Conservation (phyloP, 92 coral and sea anemone genomes). For the Desmophyllum pertusum region DNA sequence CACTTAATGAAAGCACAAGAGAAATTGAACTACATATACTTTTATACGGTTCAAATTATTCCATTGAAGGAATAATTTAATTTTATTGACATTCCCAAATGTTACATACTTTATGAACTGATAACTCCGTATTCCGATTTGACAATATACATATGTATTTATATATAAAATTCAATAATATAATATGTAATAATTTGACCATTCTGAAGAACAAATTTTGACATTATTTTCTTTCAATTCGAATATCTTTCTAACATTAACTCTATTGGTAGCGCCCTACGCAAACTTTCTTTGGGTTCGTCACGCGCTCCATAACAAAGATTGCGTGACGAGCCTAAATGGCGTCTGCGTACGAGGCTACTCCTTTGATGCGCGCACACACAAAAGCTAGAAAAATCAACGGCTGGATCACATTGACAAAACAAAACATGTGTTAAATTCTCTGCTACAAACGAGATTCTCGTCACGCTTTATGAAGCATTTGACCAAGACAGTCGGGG, state of each 20-base stretch:
- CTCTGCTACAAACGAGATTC: neutral
- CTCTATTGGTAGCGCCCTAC: too few relatives aligned
- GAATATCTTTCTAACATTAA: constrained; percentile 6
- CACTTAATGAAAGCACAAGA: neutral
- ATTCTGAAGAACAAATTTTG: constrained; percentile 16
- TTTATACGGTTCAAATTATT: neutral
- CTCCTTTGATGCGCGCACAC: constrained; percentile 4
- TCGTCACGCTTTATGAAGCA: neutral
- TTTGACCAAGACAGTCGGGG: too few relatives aligned
- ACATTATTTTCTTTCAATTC: constrained; percentile 48
- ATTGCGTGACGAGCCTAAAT: too few relatives aligned
- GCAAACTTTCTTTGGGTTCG: too few relatives aligned
- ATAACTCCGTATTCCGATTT: constrained; percentile 36
- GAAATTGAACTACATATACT: neutral
- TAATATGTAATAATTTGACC: constrained; percentile 27
- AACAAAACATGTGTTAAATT: neutral
- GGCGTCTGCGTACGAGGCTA: too few relatives aligned
- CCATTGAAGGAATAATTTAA: constrained; percentile 31
- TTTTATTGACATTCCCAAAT: constrained; percentile 41
- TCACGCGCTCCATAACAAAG: too few relatives aligned
- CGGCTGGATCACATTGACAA: constrained; percentile 9
- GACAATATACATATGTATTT: constrained; percentile 47
- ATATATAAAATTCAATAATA: constrained; percentile 45
- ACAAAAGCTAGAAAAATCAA: constrained; percentile 34
- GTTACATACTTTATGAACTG: constrained; percentile 35